Evolutionary conservation across 2,888 invertebrate species (phyloP).

Genomic region (Euclidia mi): DNA sequence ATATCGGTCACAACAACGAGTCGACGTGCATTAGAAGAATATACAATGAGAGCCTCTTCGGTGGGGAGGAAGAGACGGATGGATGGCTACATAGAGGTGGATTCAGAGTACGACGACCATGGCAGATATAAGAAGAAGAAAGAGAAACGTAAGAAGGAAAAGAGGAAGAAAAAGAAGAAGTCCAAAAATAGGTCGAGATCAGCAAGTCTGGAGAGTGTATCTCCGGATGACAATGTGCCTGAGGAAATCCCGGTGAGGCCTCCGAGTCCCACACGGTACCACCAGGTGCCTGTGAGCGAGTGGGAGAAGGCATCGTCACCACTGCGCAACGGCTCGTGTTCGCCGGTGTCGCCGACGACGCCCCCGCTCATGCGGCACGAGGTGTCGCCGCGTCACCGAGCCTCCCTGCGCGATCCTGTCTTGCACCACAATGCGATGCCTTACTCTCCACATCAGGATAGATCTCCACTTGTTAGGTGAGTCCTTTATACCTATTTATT

Average conservation of each 20-base stretch:
- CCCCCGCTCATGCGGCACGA: conserved; percentile 82
- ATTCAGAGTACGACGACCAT: conserved; percentile 87
- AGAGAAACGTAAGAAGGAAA: conserved; percentile 94
- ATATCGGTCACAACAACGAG: conserved; percentile 83
- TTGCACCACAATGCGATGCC: conserved; percentile 70
- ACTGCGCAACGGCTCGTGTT: conserved; percentile 88
- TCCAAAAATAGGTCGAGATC: conserved; percentile 93
- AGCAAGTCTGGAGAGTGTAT: conserved; percentile 92
- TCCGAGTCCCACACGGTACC: conserved; percentile 75
- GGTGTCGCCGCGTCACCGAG: conserved; percentile 67
- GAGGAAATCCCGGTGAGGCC: conserved; percentile 69
- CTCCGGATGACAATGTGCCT: conserved; percentile 87
- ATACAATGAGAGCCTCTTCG: conserved; percentile 80
- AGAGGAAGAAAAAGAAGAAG: conserved; percentile 93
- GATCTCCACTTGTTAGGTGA: conserved; percentile 78
- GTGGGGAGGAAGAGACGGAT: conserved; percentile 76
- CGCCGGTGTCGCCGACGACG: conserved; percentile 90
- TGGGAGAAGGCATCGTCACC: conserved; percentile 90
- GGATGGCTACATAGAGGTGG: conserved; percentile 74
- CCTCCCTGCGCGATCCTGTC: conserved; percentile 67
- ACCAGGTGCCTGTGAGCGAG: conserved; percentile 84
- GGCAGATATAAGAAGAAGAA: conserved; percentile 91
- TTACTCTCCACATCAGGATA: conserved; percentile 84
- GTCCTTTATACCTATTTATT: conserved; percentile 20
- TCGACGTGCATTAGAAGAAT: conserved; percentile 76